phyloP scores from a whole-genome alignment of 2,113 vertebrate species.

The Scolopax mira region DNA sequence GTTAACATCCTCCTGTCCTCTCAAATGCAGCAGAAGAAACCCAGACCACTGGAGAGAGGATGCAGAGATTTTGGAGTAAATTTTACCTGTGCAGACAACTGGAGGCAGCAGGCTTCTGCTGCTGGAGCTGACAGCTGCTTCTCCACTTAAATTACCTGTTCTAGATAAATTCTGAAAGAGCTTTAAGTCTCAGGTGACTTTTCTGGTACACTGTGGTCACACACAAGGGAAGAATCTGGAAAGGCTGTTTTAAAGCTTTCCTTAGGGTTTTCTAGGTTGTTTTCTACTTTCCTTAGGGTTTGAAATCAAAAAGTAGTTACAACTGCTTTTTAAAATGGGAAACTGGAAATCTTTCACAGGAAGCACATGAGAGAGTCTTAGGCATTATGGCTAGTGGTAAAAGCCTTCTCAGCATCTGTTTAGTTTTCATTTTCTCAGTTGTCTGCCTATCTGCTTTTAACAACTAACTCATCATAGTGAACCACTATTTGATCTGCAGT shows the following conservation, averaged over 20 bases:
- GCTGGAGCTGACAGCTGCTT: background rate
- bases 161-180: background rate
- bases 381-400: background rate
- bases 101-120: background rate
- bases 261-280: too few species aligned
- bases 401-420: background rate
- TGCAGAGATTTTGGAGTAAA: background rate
- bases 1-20: background rate
- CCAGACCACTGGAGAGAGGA: background rate
- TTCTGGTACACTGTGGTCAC: background rate
- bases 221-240: background rate
- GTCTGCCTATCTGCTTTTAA: background rate
- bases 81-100: background rate
- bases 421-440: background rate
- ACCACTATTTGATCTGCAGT: background rate
- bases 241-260: background rate
- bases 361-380: background rate
- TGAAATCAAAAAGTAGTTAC: background rate
- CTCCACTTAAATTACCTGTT: background rate
- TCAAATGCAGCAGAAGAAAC: background rate
- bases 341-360: background rate
- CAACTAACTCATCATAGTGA: background rate
- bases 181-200: background rate
- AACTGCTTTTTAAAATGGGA: background rate
- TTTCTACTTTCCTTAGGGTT: background rate